Base-by-base conservation (phyloP, 2,888 invertebrate genomes). In the Metalampra italica region DNA sequence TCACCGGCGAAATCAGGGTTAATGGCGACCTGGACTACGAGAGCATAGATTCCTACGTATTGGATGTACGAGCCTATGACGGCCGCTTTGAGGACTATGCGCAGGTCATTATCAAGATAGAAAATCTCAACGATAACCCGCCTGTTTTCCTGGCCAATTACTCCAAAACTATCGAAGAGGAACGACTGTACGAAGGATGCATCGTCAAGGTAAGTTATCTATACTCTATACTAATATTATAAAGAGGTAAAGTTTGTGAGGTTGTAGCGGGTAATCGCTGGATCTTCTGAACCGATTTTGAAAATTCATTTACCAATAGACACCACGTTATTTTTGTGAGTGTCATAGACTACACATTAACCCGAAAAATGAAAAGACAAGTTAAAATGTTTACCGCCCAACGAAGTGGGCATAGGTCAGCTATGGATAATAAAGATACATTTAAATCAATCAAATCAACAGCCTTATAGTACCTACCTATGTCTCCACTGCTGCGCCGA, bases 91-190 rank as follows among this genome's bases (percentile, higher is more conserved):
- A 95, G 57, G 97, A 96, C 68, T 93, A 93, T 49, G 94, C 97
- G 0, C 93, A 92, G 60, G 97, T 98, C 0, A 92, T 93, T 45
- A 96, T 98, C 44, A 93, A 94, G 60, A 94, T 98, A 46, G 94
- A 93, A 60, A 96, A 98, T 76, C 94, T 97, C 42, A 98, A 98
- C 71, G 98, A 98, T 75, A 97, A 98, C 77, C 93, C 94, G 0
- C 98, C 98, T 0, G 92, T 94, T 1, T 98, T 98, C 69, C 79
- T 92, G 43, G 93, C 93, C 45, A 91, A 93, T 45, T 94, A 93
- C 64, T 93, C 93, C 46, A 94, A 93, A 45, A 93, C 92, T 0
- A 95, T 96, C 51, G 86, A 91, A 43, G 96, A 96, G 71, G 96
- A 97, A 71, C 91, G 88, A 45, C 68, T 93, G 9, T 91, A 93